phyloP scores from a whole-genome alignment of 2,888 invertebrate species.

The Slavum lentiscoides region DNA sequence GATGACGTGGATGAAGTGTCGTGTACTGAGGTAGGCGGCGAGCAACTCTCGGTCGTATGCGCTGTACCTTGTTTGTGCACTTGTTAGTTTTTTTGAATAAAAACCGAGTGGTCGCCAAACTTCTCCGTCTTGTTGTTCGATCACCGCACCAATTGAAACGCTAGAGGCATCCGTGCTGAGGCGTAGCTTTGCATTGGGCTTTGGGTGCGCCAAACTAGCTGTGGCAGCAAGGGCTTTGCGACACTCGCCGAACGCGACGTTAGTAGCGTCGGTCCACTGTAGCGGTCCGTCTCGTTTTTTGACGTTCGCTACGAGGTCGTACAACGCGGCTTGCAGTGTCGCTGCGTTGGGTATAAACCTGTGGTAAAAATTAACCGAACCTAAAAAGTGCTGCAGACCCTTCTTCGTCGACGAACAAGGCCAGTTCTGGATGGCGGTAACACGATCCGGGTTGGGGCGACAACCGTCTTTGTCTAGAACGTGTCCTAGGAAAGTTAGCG shows the following conservation, averaged over 20 bases:
- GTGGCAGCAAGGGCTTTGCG: neutral
- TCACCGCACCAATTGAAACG: conserved; percentile 58
- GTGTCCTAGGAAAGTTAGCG: conserved; percentile 1
- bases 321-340: conserved; percentile 52
- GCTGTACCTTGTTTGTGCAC: conserved; percentile 15
- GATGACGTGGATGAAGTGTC: conserved; percentile 52
- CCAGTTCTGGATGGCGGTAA: conserved; percentile 56
- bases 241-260: neutral
- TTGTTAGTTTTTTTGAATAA: conserved; percentile 37
- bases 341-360: conserved; percentile 58
- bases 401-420: conserved; percentile 52
- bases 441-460: no score
- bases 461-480: no score
- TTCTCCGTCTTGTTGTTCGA: neutral
- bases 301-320: neutral
- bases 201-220: conserved; percentile 56
- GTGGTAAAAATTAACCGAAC: conserved; percentile 55
- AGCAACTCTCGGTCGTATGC: conserved; percentile 28
- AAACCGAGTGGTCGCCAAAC: conserved; percentile 48
- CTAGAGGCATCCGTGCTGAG: conserved; percentile 59
- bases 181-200: conserved; percentile 57
- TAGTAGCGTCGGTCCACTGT: neutral
- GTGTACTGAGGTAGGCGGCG: conserved; percentile 9
- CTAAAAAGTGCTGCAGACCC: neutral
- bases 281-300: neutral